Evolutionary conservation across 2,113 vertebrate species (phyloP), one percentile per base, ranked within the genome.

Genomic region (Oncorhynchus kisutch): DNA sequence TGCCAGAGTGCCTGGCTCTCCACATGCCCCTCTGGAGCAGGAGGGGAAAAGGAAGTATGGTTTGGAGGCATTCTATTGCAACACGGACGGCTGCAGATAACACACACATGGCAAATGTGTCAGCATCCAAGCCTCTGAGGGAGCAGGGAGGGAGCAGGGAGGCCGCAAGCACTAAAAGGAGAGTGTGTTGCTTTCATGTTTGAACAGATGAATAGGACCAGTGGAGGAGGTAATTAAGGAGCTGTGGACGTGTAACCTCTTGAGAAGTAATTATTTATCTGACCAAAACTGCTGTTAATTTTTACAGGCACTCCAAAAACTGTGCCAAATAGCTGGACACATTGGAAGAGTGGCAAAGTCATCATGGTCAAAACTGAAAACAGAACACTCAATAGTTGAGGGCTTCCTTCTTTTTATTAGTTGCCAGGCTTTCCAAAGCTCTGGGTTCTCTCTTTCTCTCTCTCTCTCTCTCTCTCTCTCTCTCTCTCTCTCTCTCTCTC

Each of bases 41-140:
- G 67, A 27, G 77, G 18, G 45, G 65, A 31, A 51, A 49, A 14
- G 48, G 75, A 81, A 71, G 51, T 9, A 39, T 39, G 39, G 12
- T 16, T 54, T 14, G 83, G 72, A 84, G 86, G 88, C 88, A 85
- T 82, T 71, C 83, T 90, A 90, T 91, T 87, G n/a, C 86, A 87
- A 87, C 87, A 82, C 87, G 85, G 76, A 83, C 88, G 84, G 87
- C 87, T 91, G 87, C 83, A 88, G 90, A 91, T 85, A 81, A 77
- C 78, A 69, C 78, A 11, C 74, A 84, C 82, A 88, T 76, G 85
- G 86, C 83, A 74, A 80, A 81, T 31, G 79, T 72, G 86, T 83
- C 81, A 68, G 67, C 68, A 83, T 81, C 78, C 78, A 67, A 83
- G 88, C 84, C 39, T 45, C 39, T 45, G 39, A 88, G 89, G 79